Evolutionary conservation across 2,888 invertebrate genomes (phyloP), one percentile per base, ranked within the genome.

Genomic region (Anthophora plumipes): DNA sequence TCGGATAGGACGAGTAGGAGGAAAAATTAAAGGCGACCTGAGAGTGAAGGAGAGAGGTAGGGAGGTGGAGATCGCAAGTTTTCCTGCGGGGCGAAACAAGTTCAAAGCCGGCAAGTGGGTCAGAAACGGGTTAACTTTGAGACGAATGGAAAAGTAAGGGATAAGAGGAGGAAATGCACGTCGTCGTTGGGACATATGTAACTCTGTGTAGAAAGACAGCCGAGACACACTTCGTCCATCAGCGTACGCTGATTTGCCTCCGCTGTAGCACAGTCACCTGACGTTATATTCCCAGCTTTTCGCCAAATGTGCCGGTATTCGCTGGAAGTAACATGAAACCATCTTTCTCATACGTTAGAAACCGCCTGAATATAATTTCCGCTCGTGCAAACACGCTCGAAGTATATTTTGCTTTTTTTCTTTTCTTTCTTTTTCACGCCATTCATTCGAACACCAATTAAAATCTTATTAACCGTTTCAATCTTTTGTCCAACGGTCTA

Each of bases 51-150:
- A 22, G 14, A 14, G n/a, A n/a, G n/a, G n/a, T n/a, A n/a, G 22
- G 20, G 12, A 11, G 17, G n/a, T n/a, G 39, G 46, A 37, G 41
- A 57, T 48, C n/a, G 48, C 20, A 59, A 74, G 68, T 74, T 68
- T 17, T 9, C 52, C 64, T 39, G 22, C 41, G 48, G 7, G 8
- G 41, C 17, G 74, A 50, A 55, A 55, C 63, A 48, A 77, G 78
- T 59, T 64, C 50, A 57, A 63, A 64, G 77, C 57, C 55, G 63
- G 52, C 46, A 78, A 77, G 57, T 77, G 61, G 78, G 77, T 77
- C 77, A 68, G 76, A 69, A 77, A 50, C 68, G 57, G 68, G 57
- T 77, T 52, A 60, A 59, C 57, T 50, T 9, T 43, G 46, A 31
- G 31, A 57, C 57, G 48, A 61, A n/a, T 8, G 25, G 54, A 43